These are phyloP conservation scores for Myiozetetes cayanensis DNA, from an alignment of 2,113 vertebrate species.

Conservation along the genomic window DNA sequence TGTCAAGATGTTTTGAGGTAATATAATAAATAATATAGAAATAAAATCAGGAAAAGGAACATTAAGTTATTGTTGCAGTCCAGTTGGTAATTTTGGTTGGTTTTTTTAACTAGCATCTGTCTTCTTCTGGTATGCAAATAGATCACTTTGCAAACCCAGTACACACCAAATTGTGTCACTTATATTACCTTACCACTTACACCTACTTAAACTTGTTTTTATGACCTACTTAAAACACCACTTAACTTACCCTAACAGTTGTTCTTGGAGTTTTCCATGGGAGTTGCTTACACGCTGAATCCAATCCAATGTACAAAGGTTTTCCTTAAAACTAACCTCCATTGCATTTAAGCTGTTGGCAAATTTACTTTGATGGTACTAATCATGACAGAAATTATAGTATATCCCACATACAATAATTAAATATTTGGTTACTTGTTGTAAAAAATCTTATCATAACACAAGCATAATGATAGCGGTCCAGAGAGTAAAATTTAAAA, in stretches of 20 bases:
- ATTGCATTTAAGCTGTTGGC: not conserved
- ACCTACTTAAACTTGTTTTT: constrained; percentile 12
- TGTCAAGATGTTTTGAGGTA: not conserved
- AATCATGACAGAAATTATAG: not conserved
- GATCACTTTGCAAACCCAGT: not conserved
- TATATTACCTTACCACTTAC: not conserved
- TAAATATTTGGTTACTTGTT: not conserved
- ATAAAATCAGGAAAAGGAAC: not conserved
- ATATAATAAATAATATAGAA: not conserved
- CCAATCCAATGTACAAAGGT: not conserved
- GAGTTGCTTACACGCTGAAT: not conserved
- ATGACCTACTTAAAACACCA: not conserved
- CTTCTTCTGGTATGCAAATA: not conserved
- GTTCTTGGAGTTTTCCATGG: not conserved
- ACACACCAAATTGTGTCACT: not conserved
- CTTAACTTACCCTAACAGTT: not conserved
- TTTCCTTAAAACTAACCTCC: not conserved
- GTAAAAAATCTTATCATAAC: not conserved
- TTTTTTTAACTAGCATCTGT: not conserved
- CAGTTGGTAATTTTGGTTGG: not conserved
- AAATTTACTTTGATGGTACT: not conserved
- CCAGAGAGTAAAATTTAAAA: not conserved
- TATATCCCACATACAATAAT: not conserved
- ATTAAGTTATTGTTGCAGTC: not conserved
- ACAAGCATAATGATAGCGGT: not conserved